These are phyloP conservation scores for Gallinago stenura DNA, from an alignment of 2,797 vertebrate species.

Conservation along the genomic window DNA sequence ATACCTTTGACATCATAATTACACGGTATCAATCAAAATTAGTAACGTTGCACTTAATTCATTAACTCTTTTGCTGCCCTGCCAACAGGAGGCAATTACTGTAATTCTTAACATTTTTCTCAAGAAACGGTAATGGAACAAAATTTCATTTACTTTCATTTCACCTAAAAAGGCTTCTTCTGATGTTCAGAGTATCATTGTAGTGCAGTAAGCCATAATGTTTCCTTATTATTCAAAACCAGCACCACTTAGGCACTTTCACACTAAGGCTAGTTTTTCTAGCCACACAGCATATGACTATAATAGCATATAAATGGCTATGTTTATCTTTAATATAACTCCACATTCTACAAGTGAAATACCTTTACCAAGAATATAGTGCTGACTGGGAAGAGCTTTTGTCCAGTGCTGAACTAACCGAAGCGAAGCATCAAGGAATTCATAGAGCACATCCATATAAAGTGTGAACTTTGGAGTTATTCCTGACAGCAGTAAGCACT, in stretches of 20 bases:
- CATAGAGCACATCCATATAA: not conserved
- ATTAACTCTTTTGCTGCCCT: not conserved
- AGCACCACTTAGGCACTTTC: not conserved
- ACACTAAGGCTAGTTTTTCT: not conserved
- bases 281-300: not conserved
- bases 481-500: not conserved
- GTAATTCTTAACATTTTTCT: not conserved
- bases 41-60: not conserved
- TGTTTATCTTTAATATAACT: not conserved
- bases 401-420: not conserved
- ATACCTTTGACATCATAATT: constrained; percentile 23
- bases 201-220: not conserved
- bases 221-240: not conserved
- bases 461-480: not conserved
- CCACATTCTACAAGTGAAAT: not conserved
- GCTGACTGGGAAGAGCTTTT: not conserved
- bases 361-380: not conserved
- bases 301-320: not conserved
- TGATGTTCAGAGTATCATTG: not conserved
- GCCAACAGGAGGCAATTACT: not conserved
- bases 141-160: not conserved
- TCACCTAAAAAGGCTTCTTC: not conserved
- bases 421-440: not conserved
- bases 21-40: constrained; percentile 31
- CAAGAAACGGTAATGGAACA: not conserved